These are phyloP conservation scores for Sebastes taczanowskii DNA, from an alignment of 2,797 vertebrate genomes.

Conservation along the genomic window DNA sequence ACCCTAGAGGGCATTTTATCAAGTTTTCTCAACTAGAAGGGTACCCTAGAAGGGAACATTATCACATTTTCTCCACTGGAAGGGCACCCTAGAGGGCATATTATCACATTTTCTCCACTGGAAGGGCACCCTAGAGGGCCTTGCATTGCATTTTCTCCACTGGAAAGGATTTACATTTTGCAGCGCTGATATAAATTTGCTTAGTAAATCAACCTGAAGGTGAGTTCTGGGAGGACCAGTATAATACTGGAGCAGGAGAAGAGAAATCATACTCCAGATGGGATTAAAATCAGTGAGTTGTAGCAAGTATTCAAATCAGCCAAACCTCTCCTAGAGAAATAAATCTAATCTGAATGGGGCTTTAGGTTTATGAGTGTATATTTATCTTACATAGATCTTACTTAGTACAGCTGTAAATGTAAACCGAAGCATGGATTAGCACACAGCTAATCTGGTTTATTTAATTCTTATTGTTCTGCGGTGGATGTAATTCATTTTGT, in stretches of 20 bases:
- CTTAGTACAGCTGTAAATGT: background rate
- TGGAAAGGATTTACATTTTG: background rate
- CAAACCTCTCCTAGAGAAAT: background rate
- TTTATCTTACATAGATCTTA: background rate
- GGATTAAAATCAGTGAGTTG: background rate
- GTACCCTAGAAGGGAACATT: too few species aligned
- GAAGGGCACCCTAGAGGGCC: background rate
- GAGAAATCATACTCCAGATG: background rate
- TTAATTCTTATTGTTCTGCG: background rate
- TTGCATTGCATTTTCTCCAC: background rate
- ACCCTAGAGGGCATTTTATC: too few species aligned
- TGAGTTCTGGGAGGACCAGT: background rate
- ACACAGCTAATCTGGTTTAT: background rate
- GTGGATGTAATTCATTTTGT: conserved; percentile 1
- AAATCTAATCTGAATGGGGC: background rate
- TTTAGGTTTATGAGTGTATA: background rate
- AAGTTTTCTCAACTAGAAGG: too few species aligned
- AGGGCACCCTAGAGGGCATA: too few species aligned
- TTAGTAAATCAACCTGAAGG: background rate
- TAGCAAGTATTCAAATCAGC: background rate
- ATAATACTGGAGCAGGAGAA: background rate
- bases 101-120: background rate
- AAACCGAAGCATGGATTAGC: background rate
- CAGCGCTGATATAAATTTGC: background rate
- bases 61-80: too few species aligned